Percentiles rank a stretch among this genome's conserved stretches.
These are phyloP conservation scores for Megaceryle maxima DNA, from an alignment of 2,113 vertebrate genomes.

Conservation along the genomic window DNA sequence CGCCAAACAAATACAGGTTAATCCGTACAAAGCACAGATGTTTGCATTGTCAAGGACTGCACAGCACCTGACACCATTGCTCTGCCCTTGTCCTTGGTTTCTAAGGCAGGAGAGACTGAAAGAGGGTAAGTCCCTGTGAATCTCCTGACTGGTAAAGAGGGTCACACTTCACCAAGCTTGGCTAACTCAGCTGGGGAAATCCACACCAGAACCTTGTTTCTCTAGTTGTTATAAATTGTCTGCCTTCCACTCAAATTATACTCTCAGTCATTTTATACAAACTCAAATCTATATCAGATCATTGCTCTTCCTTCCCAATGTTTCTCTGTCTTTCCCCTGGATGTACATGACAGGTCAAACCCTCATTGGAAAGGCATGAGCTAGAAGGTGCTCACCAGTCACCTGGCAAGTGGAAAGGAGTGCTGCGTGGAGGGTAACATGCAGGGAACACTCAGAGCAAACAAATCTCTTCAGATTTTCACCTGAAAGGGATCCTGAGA, in stretches of 20 bases:
- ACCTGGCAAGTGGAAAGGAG: background rate
- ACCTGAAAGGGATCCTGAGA: background rate
- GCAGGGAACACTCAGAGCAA: background rate
- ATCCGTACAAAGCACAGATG: background rate
- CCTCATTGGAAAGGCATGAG: background rate
- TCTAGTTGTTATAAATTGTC: background rate
- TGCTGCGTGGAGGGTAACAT: background rate
- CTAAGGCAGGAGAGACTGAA: background rate
- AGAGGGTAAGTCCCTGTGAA: rapidly evolving
- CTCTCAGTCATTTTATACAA: background rate
- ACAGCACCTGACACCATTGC: background rate
- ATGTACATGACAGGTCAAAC: background rate
- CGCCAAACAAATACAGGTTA: background rate
- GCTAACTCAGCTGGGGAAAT: background rate
- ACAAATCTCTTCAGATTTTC: background rate
- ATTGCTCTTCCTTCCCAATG: background rate
- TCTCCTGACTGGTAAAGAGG: background rate
- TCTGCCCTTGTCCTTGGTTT: background rate
- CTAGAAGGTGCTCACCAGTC: background rate
- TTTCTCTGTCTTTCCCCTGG: background rate
- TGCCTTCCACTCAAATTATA: background rate
- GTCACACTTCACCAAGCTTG: background rate
- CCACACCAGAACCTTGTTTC: background rate
- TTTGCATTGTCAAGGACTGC: background rate
- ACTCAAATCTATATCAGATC: background rate